Conservation (phyloP, 2,888 invertebrate species). For the Apocheima hispidaria region DNA sequence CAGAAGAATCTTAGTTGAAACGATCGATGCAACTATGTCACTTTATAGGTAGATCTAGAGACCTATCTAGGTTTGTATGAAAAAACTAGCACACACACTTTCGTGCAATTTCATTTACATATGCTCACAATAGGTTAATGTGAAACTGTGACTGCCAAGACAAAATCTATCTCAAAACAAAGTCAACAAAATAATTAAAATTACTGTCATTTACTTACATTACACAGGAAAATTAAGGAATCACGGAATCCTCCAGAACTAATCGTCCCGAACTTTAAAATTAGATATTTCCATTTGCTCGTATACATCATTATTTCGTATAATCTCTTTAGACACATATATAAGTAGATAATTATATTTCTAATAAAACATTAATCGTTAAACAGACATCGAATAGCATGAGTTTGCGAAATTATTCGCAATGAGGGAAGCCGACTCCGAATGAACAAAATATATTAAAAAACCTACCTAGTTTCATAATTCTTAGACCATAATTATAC, state of each 20-base stretch:
- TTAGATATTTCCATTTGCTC: constrained; percentile 40
- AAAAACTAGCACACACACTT: too few relatives aligned
- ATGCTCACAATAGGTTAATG: constrained; percentile 3
- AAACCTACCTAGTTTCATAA: background rate
- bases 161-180: constrained; percentile 10
- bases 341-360: constrained; percentile 28
- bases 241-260: constrained; percentile 22
- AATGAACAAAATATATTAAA: background rate
- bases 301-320: constrained; percentile 45
- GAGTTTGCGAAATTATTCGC: constrained; percentile 14
- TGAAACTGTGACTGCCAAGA: constrained; percentile 25
- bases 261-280: constrained; percentile 32
- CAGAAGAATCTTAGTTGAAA: background rate
- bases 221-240: constrained; percentile 3
- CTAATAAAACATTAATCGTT: constrained; percentile 32
- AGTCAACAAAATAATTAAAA: constrained; percentile 12
- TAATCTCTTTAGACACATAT: constrained; percentile 41
- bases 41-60: background rate
- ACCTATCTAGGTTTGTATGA: background rate
- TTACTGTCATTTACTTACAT: constrained; percentile 28
- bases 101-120: constrained; percentile 19
- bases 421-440: constrained; percentile 10
- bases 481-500: too few relatives aligned
- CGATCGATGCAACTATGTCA: background rate
- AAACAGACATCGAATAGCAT: constrained; percentile 40